Conservation (phyloP, 2,888 invertebrate genomes). For the Coleophora deauratella region DNA sequence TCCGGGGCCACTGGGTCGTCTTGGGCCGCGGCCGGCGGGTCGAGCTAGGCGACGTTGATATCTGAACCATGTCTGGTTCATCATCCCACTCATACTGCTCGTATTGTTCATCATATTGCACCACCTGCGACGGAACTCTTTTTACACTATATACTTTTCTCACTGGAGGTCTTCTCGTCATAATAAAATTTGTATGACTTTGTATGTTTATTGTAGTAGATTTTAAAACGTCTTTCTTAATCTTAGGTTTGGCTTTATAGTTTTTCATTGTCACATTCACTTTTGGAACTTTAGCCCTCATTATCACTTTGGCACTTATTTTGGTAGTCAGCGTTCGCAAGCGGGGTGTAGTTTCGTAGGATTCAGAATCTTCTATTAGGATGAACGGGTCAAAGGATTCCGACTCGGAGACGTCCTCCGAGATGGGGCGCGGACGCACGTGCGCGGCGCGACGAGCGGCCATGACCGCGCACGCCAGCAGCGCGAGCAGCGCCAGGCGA, state of each 20-base stretch:
- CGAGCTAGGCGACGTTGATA: slow-evolving; percentile 19
- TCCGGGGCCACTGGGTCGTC: slow-evolving; percentile 19
- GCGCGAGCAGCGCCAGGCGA: slow-evolving; percentile 68
- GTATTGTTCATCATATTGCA: slow-evolving; percentile 35
- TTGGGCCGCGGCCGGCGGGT: slow-evolving; percentile 17
- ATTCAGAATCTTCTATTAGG: slow-evolving; percentile 55
- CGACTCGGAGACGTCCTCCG: slow-evolving; percentile 35
- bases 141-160: slow-evolving; percentile 24
- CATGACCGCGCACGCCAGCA: slow-evolving; percentile 55
- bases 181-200: slow-evolving; percentile 62
- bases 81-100: slow-evolving; percentile 40
- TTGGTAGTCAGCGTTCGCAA: slow-evolving; percentile 32
- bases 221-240: slow-evolving; percentile 47
- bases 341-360: slow-evolving; percentile 38
- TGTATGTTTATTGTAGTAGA: slow-evolving; percentile 62
- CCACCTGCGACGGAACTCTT: slow-evolving; percentile 21
- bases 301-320: slow-evolving; percentile 50
- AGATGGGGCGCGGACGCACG: slow-evolving; percentile 12
- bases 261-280: slow-evolving; percentile 51
- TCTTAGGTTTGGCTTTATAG: slow-evolving; percentile 38
- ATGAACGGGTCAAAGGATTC: slow-evolving; percentile 48
- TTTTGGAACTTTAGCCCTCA: slow-evolving; percentile 46
- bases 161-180: slow-evolving; percentile 41
- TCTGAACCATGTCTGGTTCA: slow-evolving; percentile 21
- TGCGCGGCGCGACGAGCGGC: slow-evolving; percentile 33